These are phyloP conservation scores for Camponotus fellah DNA, from an alignment of 2,888 invertebrate species.

Conservation along the genomic window DNA sequence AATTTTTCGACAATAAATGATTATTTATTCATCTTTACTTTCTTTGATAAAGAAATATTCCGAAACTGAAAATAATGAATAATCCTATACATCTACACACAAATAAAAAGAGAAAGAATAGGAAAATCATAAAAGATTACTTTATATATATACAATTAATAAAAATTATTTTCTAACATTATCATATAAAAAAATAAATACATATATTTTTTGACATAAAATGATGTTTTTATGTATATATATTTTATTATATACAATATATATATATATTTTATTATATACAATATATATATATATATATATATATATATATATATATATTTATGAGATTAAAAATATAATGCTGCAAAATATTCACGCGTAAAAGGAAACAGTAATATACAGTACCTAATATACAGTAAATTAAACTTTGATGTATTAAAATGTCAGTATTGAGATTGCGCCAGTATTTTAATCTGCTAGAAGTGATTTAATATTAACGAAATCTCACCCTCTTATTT, in stretches of 20 bases:
- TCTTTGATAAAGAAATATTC: background rate
- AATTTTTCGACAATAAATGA: conserved; percentile 54
- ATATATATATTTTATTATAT: too few relatives aligned
- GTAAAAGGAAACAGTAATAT: conserved; percentile 34
- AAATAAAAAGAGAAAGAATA: background rate
- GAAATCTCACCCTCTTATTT: conserved; percentile 49
- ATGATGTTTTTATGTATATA: too few relatives aligned
- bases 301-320: background rate
- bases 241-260: too few relatives aligned
- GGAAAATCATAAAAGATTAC: background rate
- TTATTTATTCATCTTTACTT: conserved; percentile 10
- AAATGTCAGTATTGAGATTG: conserved; percentile 49
- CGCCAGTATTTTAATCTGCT: conserved; percentile 26
- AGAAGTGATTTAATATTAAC: conserved; percentile 68
- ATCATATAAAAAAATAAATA: background rate
- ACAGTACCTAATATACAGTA: conserved; percentile 33
- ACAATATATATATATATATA: too few relatives aligned
- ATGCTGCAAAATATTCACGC: conserved; percentile 54
- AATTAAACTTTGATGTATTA: conserved; percentile 57
- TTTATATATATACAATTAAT: background rate
- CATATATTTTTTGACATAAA: background rate
- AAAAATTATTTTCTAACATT: background rate
- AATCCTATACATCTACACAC: background rate
- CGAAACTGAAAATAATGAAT: background rate
- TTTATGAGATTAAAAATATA: background rate